phyloP scores from a whole-genome alignment of 2,888 invertebrate genomes.

The Diplolepis rosae region DNA sequence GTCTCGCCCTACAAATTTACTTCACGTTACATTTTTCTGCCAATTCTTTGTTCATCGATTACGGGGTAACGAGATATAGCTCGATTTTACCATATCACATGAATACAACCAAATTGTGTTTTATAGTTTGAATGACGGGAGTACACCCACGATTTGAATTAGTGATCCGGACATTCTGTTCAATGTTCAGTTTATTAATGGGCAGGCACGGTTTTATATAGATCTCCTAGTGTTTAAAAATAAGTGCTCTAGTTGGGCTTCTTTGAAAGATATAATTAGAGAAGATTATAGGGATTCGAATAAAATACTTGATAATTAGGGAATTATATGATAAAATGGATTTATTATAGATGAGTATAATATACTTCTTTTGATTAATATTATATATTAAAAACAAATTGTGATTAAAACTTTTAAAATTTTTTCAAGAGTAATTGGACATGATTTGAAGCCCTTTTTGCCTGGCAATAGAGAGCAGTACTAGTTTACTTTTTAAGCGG shows the following conservation, averaged over 20 bases:
- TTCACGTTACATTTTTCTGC: constrained; percentile 56
- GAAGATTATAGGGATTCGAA: neutral
- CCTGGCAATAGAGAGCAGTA: neutral
- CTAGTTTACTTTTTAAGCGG: neutral
- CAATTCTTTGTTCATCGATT: constrained; percentile 64
- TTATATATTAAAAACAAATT: too few relatives aligned
- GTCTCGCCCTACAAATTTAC: constrained; percentile 62
- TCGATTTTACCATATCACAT: constrained; percentile 21
- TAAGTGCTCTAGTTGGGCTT: neutral
- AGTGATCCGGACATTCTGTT: constrained; percentile 7
- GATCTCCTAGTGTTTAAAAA: neutral
- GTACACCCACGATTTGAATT: constrained; percentile 24
- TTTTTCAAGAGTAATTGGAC: too few relatives aligned
- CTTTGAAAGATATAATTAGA: neutral
- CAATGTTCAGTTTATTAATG: constrained; percentile 25
- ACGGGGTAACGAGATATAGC: constrained; percentile 64
- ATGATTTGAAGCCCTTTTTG: neutral
- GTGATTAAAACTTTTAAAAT: too few relatives aligned
- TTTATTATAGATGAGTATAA: too few relatives aligned
- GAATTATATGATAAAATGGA: too few relatives aligned
- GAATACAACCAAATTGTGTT: constrained; percentile 15
- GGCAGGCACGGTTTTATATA: constrained; percentile 6
- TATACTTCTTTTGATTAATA: too few relatives aligned
- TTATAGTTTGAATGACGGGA: constrained; percentile 21
- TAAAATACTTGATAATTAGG: too few relatives aligned